Base-by-base conservation (phyloP, 2,888 invertebrate species). In the Drosophila aldrichi region DNA sequence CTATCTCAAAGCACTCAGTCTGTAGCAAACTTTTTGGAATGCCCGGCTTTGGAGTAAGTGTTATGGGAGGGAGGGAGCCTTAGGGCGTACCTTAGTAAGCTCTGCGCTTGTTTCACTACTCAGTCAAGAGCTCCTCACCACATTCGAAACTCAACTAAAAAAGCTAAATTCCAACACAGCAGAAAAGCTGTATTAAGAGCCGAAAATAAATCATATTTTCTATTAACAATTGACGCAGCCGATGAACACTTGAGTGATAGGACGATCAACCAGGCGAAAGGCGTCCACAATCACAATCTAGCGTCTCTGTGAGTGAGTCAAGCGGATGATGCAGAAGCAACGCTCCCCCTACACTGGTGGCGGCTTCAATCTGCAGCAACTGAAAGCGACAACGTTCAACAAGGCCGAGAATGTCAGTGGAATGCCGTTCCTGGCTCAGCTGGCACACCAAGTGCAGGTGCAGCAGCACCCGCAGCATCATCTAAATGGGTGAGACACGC, bases 261-360 rank as follows among this genome's bases (percentile, higher is more conserved):
- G 32, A 20, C 20, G 16, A 9, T n/a, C 6, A 25, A 25, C 7
- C 16, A 52, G 36, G 18, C 10, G 32, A 32, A 14, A 49, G 48
- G n/a, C 51, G 14, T 5, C 20, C 51, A 14, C 20, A 34, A 18
- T 20, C 8, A 7, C 4, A 2, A 14, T 36, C 36, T 8, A 9
- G 9, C 5, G 10, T 22, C 36, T n/a, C 4, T 6, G 49, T 6
- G 49, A 10, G 29, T 12, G n/a, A 18, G 32, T 36, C 22, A 16
- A 14, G 6, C 36, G 46, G n/a, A 55, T 55, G 20, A 86, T 88
- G 78, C 81, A 82, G 25, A 85, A 86, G 9, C 86, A 70, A 48
- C 86, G 83, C 22, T 88, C 78, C 7, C 86, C 83, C 2, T 84
- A 74, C 44, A 82, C 86, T 16, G 66, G 57, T 0, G 64, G 57